A percentile compares a stretch with the other conserved stretches of the same genome.
These are phyloP conservation scores for Tanytarsus gracilentus DNA, from an alignment of 2,888 invertebrate species.

Conservation along the genomic window DNA sequence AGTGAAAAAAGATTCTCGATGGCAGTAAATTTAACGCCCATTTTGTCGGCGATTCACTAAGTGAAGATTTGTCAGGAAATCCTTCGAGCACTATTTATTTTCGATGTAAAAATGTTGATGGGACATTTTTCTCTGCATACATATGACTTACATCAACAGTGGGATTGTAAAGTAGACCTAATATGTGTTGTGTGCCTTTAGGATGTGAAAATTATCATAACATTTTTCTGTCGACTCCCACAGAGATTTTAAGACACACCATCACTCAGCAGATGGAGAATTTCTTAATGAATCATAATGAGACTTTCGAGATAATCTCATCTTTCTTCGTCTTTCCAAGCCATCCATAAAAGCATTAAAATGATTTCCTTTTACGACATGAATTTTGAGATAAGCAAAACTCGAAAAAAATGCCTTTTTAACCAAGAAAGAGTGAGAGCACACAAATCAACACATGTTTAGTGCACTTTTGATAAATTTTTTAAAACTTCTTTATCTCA, in stretches of 20 bases:
- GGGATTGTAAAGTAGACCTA: no score
- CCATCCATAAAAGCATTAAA: neutral
- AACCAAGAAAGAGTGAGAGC: no score
- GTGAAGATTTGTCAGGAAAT: neutral
- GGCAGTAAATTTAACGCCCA: neutral
- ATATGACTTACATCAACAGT: neutral
- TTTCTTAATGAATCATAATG: conserved; percentile 5
- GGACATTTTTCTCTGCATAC: neutral
- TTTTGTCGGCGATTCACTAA: neutral
- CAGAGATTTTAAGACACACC: neutral
- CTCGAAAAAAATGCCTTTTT: no score
- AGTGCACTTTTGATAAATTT: no score
- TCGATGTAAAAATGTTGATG: no score
- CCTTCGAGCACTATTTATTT: neutral
- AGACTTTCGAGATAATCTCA: neutral
- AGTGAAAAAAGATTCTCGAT: neutral
- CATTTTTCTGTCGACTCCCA: neutral
- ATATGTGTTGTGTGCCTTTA: neutral
- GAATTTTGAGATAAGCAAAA: no score
- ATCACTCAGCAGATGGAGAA: neutral
- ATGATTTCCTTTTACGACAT: neutral
- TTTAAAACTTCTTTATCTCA: no score
- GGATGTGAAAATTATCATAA: neutral
- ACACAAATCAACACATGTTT: no score
- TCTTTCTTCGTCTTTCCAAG: neutral